phyloP scores from a whole-genome alignment of 2,888 invertebrate species.

The Linyphia triangularis region DNA sequence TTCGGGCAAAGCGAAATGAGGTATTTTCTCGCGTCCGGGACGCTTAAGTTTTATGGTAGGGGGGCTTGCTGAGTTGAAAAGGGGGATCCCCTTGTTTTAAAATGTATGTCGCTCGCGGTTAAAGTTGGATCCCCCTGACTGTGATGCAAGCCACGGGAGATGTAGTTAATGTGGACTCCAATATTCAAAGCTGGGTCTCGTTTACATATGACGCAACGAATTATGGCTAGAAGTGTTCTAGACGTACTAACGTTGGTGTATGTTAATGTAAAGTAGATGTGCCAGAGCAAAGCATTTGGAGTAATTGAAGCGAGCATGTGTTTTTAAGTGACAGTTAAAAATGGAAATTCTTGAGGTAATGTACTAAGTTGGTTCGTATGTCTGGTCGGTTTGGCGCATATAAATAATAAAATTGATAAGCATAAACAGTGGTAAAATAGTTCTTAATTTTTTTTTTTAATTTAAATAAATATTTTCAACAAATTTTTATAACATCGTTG shows the following conservation, averaged over 20 bases:
- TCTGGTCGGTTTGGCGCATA: too few relatives aligned
- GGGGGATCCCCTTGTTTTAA: conserved; percentile 16
- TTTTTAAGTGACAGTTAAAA: not conserved
- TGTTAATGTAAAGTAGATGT: not conserved
- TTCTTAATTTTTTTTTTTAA: too few relatives aligned
- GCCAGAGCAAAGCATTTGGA: not conserved
- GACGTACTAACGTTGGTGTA: not conserved
- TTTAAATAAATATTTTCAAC: too few relatives aligned
- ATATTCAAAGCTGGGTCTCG: conserved; percentile 21
- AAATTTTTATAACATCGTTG: too few relatives aligned
- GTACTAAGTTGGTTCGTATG: too few relatives aligned
- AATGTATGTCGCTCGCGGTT: conserved; percentile 15
- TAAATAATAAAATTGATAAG: too few relatives aligned
- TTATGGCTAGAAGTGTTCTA: not conserved
- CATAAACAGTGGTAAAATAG: too few relatives aligned
- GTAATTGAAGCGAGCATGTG: not conserved
- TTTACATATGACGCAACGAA: not conserved
- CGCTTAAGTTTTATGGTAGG: conserved; percentile 52
- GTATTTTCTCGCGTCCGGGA: conserved; percentile 32
- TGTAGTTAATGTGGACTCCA: conserved; percentile 13
- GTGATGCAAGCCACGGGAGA: not conserved
- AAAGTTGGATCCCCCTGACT: not conserved
- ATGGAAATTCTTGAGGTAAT: not conserved
- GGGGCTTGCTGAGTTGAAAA: conserved; percentile 42
- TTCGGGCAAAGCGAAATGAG: conserved; percentile 29